phyloP scores from a whole-genome alignment of 1,140 invertebrate genomes.

The Radopholus similis region DNA sequence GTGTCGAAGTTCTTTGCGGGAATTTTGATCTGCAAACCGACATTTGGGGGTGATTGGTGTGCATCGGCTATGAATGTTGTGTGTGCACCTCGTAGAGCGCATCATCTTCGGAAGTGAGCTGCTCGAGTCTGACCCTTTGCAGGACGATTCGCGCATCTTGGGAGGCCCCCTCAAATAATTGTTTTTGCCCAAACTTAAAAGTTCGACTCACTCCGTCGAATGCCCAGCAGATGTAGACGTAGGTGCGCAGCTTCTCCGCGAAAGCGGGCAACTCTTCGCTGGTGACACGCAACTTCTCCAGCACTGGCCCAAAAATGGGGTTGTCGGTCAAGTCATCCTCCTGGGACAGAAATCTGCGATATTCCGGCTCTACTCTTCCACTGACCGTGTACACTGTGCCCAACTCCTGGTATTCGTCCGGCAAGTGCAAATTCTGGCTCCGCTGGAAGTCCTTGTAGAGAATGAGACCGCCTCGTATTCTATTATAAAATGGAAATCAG shows the following conservation, averaged over 20 bases:
- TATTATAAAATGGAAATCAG: background rate
- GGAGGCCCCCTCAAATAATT: background rate
- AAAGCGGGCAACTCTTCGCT: background rate
- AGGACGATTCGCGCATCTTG: conserved; percentile 15
- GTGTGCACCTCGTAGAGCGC: conserved; percentile 2
- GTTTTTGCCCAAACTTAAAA: background rate
- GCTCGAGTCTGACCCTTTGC: background rate
- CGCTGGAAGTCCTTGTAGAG: conserved; percentile 27
- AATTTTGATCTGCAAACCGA: conserved; percentile 22
- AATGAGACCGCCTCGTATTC: conserved; percentile 25
- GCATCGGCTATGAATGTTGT: background rate
- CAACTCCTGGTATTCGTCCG: conserved; percentile 21
- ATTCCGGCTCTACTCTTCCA: too few species aligned
- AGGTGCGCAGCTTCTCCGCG: conserved; percentile 12
- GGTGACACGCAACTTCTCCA: conserved; percentile 1
- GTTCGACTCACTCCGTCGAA: conserved; percentile 5
- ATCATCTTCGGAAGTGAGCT: conserved; percentile 1
- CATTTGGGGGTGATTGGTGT: background rate
- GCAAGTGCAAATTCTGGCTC: background rate
- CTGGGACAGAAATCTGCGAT: background rate
- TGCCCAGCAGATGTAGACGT: conserved; percentile 10
- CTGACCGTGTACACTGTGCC: background rate
- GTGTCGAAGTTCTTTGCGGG: conserved; percentile 5
- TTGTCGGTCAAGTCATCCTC: conserved; percentile 15
- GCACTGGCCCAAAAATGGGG: conserved; percentile 4